Conservation (phyloP, 2,888 invertebrate genomes). For the Sphaeridia pumilis region DNA sequence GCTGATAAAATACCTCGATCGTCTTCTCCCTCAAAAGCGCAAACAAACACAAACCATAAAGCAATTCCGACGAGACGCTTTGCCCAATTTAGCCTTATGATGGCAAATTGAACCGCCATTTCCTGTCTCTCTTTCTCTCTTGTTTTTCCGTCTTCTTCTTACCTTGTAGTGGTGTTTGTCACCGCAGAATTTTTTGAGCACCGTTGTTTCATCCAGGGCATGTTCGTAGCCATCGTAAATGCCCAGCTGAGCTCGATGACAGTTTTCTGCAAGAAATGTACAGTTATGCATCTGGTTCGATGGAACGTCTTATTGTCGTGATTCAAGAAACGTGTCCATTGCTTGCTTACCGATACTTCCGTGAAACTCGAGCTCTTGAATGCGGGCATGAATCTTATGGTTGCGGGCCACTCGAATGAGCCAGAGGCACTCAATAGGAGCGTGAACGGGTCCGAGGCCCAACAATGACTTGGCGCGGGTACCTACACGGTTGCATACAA, state of each 20-base stretch:
- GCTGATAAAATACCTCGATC: slow-evolving; percentile 40
- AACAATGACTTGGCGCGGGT: too few relatives aligned
- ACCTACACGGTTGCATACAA: too few relatives aligned
- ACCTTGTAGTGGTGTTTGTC: slow-evolving; percentile 41
- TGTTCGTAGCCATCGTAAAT: slow-evolving; percentile 41
- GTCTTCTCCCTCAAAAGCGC: slow-evolving; percentile 38
- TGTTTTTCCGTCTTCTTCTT: too few relatives aligned
- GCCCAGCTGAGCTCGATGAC: slow-evolving; percentile 40
- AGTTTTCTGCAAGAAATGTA: slow-evolving; percentile 38
- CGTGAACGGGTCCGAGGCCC: slow-evolving; percentile 39
- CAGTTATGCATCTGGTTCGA: background rate
- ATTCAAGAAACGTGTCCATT: too few relatives aligned
- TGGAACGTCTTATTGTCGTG: background rate
- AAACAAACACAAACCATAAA: too few relatives aligned
- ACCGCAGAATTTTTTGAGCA: slow-evolving; percentile 40
- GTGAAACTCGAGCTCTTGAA: slow-evolving; percentile 41
- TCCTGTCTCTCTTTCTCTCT: too few relatives aligned
- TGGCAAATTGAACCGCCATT: too few relatives aligned
- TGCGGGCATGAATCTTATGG: slow-evolving; percentile 40
- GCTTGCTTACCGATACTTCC: slow-evolving; percentile 37
- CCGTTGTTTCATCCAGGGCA: slow-evolving; percentile 28
- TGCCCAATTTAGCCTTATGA: too few relatives aligned
- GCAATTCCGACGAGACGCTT: too few relatives aligned
- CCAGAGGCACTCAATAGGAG: slow-evolving; percentile 41
- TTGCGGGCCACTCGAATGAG: slow-evolving; percentile 40